These are phyloP conservation scores for Platypus cylindrus DNA, from an alignment of 2,888 invertebrate genomes.

Conservation along the genomic window DNA sequence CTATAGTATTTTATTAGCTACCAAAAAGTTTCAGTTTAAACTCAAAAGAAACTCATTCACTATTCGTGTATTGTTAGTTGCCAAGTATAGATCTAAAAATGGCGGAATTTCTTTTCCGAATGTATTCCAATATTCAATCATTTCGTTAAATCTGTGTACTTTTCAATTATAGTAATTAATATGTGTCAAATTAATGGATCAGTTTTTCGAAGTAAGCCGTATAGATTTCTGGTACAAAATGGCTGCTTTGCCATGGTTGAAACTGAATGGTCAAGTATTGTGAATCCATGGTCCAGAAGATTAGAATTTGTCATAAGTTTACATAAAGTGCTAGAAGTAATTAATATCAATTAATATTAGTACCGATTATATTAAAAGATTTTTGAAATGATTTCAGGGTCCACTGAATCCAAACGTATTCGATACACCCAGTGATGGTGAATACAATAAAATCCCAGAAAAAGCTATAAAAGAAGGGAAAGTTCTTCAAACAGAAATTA, in stretches of 20 bases:
- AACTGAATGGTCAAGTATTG: conserved; percentile 86
- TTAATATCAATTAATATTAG: conserved; percentile 23
- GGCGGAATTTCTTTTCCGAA: too few relatives aligned
- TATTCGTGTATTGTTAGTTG: too few relatives aligned
- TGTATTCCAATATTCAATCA: too few relatives aligned
- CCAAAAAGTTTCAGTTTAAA: too few relatives aligned
- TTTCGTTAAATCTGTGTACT: too few relatives aligned
- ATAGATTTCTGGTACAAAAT: conserved; percentile 69
- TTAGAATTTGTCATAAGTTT: conserved; percentile 82
- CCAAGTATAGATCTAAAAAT: too few relatives aligned
- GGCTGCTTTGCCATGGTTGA: conserved; percentile 73
- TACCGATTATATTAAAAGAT: conserved; percentile 3
- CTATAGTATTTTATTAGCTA: too few relatives aligned
- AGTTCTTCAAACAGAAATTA: conserved; percentile 51
- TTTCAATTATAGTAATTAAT: conserved; percentile 43
- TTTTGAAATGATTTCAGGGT: conserved; percentile 40
- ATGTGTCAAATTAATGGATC: conserved; percentile 53
- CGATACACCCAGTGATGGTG: conserved; percentile 33
- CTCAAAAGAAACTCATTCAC: too few relatives aligned
- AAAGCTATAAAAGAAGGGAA: conserved; percentile 48
- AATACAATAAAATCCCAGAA: conserved; percentile 40
- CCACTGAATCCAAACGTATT: conserved; percentile 68
- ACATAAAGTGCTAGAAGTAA: conserved; percentile 63
- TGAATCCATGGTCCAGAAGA: conserved; percentile 87
- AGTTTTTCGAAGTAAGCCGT: conserved; percentile 61